Evolutionary conservation across 2,113 vertebrate species (phyloP).

Genomic region (Cynoglossus semilaevis): DNA sequence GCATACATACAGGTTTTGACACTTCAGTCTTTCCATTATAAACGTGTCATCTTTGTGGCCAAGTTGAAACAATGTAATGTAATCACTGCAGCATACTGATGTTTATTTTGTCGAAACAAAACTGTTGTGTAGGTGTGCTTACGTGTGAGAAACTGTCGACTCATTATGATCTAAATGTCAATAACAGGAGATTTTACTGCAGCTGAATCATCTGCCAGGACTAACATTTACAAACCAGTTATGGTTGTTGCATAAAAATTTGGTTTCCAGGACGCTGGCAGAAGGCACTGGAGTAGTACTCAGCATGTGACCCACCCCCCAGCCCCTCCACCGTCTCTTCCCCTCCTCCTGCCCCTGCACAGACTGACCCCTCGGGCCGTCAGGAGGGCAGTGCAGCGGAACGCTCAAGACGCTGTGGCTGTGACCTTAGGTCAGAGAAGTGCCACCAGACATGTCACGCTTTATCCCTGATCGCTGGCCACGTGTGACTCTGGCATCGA

Average conservation of each 20-base stretch:
- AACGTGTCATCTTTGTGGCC: not conserved
- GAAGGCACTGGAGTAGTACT: constrained; percentile 18
- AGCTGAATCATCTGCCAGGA: too few relatives aligned
- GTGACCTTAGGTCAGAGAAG: constrained; percentile 68
- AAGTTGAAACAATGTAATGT: not conserved
- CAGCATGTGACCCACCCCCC: constrained; percentile 2
- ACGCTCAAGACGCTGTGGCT: constrained; percentile 50
- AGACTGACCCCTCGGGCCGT: constrained; percentile 47
- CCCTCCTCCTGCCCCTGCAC: constrained; percentile 25
- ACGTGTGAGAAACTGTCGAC: too few relatives aligned
- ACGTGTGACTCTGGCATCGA: constrained; percentile 56
- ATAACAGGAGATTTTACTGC: too few relatives aligned
- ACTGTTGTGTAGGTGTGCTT: too few relatives aligned
- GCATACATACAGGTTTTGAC: too few relatives aligned
- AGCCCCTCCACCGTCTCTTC: constrained; percentile 1
- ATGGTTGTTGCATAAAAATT: not conserved
- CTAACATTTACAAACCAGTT: constrained; percentile 5
- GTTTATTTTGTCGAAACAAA: not conserved
- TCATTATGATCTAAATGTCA: too few relatives aligned
- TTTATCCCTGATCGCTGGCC: constrained; percentile 57
- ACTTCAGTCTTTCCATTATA: not conserved
- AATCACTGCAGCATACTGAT: not conserved
- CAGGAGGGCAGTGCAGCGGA: constrained; percentile 54
- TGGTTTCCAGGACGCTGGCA: not conserved
- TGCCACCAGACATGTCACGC: constrained; percentile 74